These are phyloP conservation scores for Carabus problematicus DNA, from an alignment of 2,888 invertebrate genomes.

Conservation along the genomic window DNA sequence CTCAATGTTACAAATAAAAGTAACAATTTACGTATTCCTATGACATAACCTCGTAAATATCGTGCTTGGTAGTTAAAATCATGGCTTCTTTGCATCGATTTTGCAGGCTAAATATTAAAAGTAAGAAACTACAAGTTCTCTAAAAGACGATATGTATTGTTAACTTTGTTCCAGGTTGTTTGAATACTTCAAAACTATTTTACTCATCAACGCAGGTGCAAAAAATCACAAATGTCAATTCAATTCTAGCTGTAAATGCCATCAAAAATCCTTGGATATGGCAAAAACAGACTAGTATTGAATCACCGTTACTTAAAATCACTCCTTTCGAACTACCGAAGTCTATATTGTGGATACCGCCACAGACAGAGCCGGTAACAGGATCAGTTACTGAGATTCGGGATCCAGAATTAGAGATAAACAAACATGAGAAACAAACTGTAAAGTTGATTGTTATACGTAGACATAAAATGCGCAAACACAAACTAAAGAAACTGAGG, in stretches of 20 bases:
- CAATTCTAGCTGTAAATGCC: background rate
- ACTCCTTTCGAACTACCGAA: slow-evolving; percentile 51
- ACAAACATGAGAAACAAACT: slow-evolving; percentile 71
- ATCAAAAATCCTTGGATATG: slow-evolving; percentile 53
- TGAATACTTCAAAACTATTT: slow-evolving; percentile 13
- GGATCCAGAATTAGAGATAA: slow-evolving; percentile 48
- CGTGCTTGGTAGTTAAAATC: background rate
- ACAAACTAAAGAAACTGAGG: slow-evolving; percentile 79
- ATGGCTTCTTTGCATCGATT: slow-evolving; percentile 21
- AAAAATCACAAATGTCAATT: slow-evolving; percentile 10
- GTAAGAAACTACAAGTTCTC: slow-evolving; percentile 2
- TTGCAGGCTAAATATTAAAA: slow-evolving; percentile 26
- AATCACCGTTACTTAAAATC: slow-evolving; percentile 48
- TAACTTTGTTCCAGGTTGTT: slow-evolving; percentile 20
- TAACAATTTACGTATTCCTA: slow-evolving; percentile 19
- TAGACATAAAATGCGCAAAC: slow-evolving; percentile 85
- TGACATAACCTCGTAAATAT: slow-evolving; percentile 14
- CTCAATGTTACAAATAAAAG: slow-evolving; percentile 21
- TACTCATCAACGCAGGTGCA: slow-evolving; percentile 12
- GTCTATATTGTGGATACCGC: slow-evolving; percentile 48
- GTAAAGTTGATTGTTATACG: slow-evolving; percentile 78
- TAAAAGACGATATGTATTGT: background rate
- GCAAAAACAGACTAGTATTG: slow-evolving; percentile 51
- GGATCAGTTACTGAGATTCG: slow-evolving; percentile 47
- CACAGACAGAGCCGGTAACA: slow-evolving; percentile 45